Evolutionary conservation across 2,113 vertebrate species (phyloP).

Genomic region (Proteles cristata): DNA sequence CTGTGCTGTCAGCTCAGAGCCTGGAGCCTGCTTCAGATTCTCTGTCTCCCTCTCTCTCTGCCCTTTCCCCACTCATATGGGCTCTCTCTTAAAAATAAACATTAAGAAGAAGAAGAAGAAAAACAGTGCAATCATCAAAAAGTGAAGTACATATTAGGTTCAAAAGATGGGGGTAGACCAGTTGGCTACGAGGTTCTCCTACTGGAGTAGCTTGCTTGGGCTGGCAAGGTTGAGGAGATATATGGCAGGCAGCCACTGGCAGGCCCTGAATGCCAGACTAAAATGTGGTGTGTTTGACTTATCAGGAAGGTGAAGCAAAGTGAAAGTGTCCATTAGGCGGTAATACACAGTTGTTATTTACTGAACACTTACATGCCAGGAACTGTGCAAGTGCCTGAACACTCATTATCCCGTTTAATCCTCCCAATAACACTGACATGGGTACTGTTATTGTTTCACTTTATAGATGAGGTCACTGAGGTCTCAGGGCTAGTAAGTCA

Average conservation of each 20-base stretch:
- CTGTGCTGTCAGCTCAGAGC: no score
- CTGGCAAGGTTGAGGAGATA: neutral
- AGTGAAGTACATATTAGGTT: neutral
- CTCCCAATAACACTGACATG: neutral
- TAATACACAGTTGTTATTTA: neutral
- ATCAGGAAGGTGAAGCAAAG: neutral
- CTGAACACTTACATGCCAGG: neutral
- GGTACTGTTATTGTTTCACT: neutral
- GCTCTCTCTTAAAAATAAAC: no score
- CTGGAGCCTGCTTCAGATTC: no score
- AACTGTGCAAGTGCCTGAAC: neutral
- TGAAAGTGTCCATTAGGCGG: neutral
- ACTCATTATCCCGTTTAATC: neutral
- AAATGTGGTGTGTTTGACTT: neutral
- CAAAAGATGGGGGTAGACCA: neutral
- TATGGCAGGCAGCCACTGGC: neutral
- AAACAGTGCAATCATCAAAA: neutral
- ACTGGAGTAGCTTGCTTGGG: neutral
- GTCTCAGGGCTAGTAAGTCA: neutral
- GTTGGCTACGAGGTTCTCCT: neutral
- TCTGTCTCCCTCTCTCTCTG: no score
- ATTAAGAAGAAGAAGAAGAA: no score
- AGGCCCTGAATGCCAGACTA: neutral
- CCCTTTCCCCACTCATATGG: no score
- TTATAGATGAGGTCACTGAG: neutral